Conservation (phyloP, 2,888 invertebrate genomes). For the Gymnosoma rotundatum region DNA sequence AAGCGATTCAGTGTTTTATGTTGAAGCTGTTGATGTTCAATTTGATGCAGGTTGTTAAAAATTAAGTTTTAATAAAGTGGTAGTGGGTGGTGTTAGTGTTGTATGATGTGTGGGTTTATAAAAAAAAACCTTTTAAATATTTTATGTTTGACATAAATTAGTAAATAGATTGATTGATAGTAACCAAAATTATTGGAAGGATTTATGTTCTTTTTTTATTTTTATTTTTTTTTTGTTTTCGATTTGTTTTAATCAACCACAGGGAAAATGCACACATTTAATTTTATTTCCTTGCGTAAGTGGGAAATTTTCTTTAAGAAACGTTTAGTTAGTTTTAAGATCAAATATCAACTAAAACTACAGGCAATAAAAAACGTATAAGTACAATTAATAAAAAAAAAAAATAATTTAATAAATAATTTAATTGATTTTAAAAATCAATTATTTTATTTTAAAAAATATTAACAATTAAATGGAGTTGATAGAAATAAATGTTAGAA, state of each 20-base stretch:
- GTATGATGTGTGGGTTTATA: slow-evolving; percentile 28
- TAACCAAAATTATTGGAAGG: slow-evolving; percentile 62
- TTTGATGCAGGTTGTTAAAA: slow-evolving; percentile 1
- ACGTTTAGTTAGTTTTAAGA: slow-evolving; percentile 63
- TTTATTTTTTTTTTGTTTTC: slow-evolving; percentile 22
- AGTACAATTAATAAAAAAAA: slow-evolving; percentile 66
- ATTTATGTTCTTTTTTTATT: slow-evolving; percentile 44
- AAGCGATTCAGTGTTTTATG: neutral
- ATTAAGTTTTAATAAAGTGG: neutral
- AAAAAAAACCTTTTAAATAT: slow-evolving; percentile 18
- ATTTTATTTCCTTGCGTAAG: slow-evolving; percentile 71
- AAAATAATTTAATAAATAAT: slow-evolving; percentile 70
- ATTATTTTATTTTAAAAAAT: slow-evolving; percentile 38
- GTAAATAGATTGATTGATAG: slow-evolving; percentile 34
- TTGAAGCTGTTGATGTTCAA: neutral
- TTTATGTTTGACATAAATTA: slow-evolving; percentile 49
- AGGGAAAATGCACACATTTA: slow-evolving; percentile 69
- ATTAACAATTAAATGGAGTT: slow-evolving; percentile 20
- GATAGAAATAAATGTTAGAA: slow-evolving; percentile 8
- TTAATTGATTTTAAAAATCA: slow-evolving; percentile 65
- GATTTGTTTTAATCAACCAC: slow-evolving; percentile 60
- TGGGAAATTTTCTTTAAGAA: slow-evolving; percentile 68
- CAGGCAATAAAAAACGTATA: slow-evolving; percentile 58
- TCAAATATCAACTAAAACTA: slow-evolving; percentile 65
- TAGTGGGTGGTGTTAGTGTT: slow-evolving; percentile 24